Evolutionary conservation across 2,888 invertebrate genomes (phyloP).

Genomic region (Deladenus siricidicola): DNA sequence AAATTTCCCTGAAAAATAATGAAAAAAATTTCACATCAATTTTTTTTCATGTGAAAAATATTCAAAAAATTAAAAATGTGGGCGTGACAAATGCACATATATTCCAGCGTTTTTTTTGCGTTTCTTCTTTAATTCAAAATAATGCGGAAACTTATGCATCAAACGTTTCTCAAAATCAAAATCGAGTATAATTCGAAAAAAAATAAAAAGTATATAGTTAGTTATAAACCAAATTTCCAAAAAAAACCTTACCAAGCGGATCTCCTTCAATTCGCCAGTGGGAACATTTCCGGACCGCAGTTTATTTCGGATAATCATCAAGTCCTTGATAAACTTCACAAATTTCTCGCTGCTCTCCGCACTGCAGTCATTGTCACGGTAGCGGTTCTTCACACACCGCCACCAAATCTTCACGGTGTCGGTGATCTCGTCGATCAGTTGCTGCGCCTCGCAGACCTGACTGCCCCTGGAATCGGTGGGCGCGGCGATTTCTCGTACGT

Average conservation of each 20-base stretch:
- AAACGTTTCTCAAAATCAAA: no score
- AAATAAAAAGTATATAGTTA: not conserved
- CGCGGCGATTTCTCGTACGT: not conserved
- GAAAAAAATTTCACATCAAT: no score
- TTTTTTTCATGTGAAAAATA: no score
- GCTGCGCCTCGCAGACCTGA: conserved; percentile 5
- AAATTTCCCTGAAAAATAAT: no score
- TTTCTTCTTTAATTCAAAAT: no score
- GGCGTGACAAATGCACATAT: no score
- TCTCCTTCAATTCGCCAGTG: conserved; percentile 23
- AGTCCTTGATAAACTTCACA: conserved; percentile 16
- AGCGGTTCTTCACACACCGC: conserved; percentile 2
- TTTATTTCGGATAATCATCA: conserved; percentile 21
- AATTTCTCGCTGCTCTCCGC: conserved; percentile 8
- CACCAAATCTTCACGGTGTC: conserved; percentile 18
- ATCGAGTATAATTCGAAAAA: no score
- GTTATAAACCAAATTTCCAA: not conserved
- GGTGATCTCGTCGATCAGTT: conserved; percentile 20
- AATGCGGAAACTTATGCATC: no score
- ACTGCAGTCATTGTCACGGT: conserved; percentile 1
- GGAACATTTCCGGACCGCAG: conserved; percentile 28
- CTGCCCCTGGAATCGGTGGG: not conserved
- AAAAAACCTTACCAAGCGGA: conserved; percentile 13
- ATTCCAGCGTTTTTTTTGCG: no score
- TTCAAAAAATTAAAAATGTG: no score